A percentile compares a stretch with the other conserved stretches of the same genome.
These are phyloP conservation scores for Sebastes hopkinsi DNA, from an alignment of 2,797 vertebrate genomes.

Conservation along the genomic window DNA sequence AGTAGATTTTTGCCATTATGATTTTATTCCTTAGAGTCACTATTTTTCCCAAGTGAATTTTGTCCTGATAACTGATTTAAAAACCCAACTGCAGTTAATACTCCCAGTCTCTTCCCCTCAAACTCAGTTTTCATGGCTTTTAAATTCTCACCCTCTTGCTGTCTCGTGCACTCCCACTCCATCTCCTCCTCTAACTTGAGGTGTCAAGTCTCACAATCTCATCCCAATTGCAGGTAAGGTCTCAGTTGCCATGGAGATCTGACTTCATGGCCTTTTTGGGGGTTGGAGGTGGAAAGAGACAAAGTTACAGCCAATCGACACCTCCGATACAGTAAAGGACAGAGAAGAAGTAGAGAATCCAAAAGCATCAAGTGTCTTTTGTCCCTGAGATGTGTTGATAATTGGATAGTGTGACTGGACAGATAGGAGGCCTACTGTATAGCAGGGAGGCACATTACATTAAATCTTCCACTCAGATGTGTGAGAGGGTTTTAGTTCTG, in stretches of 20 bases:
- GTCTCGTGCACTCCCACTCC: not conserved
- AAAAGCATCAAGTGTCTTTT: not conserved
- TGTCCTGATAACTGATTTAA: not conserved
- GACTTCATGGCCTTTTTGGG: not conserved
- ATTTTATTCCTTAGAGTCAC: not conserved
- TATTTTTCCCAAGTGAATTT: not conserved
- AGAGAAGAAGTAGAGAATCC: not conserved
- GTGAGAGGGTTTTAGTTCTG: not conserved
- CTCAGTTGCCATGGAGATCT: constrained; percentile 53
- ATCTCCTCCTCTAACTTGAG: not conserved
- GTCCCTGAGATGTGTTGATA: not conserved
- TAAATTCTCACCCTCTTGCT: not conserved
- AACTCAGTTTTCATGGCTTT: not conserved
- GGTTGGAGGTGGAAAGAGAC: constrained; percentile 24
- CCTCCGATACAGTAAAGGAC: not conserved
- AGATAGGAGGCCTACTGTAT: not conserved
- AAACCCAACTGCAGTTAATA: not conserved
- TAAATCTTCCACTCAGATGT: not conserved
- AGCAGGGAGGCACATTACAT: not conserved
- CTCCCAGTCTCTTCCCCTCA: not conserved
- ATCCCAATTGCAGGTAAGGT: constrained; percentile 27
- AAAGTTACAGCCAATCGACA: constrained; percentile 32
- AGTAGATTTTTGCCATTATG: not conserved
- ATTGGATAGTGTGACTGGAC: constrained; percentile 1
- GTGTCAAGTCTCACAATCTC: constrained; percentile 3